Base-by-base conservation (phyloP, 2,113 vertebrate species). In the Bos javanicus region DNA sequence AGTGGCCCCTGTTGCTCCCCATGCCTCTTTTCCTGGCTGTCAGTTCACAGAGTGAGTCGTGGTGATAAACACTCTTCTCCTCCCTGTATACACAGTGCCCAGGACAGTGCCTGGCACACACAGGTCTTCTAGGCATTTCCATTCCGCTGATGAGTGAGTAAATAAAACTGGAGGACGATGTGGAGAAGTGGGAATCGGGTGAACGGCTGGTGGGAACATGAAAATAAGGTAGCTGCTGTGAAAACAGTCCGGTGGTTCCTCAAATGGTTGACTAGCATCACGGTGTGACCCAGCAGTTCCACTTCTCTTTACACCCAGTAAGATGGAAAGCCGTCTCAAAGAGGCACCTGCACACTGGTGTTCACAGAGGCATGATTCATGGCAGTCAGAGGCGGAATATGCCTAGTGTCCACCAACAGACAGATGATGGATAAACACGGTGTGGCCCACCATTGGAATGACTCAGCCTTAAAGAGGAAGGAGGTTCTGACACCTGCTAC, bases 341-440 rank as follows among this genome's bases (percentile, higher is more conserved):
- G n/a, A 39, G 64, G 3, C n/a, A 14, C 13, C 17, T 52, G 95
- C 39, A 21, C 50, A 50, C 14, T 2, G 7, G 2, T 33, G 60
- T 3, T 28, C 74, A 19, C 50, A 87, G 19, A 3, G 15, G 54
- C 56, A 6, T 17, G 4, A 30, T 1, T 54, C 23, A 30, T 8
- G 15, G 3, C 6, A 21, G 56, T 1, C 7, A 33, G 67, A 23
- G 13, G 33, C 9, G 1, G 36, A 52, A n/a, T 16, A 2, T 6
- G 19, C 17, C 59, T 8, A 23, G 60, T 5, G 3, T 9, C 50
- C 50, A 3, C 4, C 2, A 3, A 59, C 2, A 1, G 16, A n/a
- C 33, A 71, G 64, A 71, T 71, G 8, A 54, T 6, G 25, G 19
- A 71, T 17, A 17, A n/a, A 25, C 33, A 50, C 1, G 6, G 36